These are phyloP conservation scores for Phaethornis superciliosus DNA, from an alignment of 2,113 vertebrate genomes.

Conservation along the genomic window DNA sequence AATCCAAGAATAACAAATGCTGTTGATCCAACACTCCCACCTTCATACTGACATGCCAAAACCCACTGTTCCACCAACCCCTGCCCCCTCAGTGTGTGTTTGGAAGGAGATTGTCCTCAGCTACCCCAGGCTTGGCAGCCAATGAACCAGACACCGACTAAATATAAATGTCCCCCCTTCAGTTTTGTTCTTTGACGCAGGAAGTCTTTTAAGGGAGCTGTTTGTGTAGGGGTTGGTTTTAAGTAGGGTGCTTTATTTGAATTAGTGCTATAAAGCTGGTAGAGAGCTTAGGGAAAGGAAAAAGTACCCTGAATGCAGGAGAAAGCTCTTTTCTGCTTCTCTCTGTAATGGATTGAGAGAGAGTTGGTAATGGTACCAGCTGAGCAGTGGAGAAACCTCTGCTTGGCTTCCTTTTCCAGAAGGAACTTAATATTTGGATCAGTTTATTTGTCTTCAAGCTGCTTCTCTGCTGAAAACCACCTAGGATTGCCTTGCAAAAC, in stretches of 20 bases:
- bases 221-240: neutral
- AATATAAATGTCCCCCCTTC: neutral
- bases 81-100: neutral
- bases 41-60: fast-evolving
- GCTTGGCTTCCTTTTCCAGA: neutral
- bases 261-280: fast-evolving
- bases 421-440: fast-evolving
- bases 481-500: fast-evolving
- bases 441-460: neutral
- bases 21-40: fast-evolving
- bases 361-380: fast-evolving
- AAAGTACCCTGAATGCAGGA: neutral
- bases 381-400: neutral
- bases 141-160: neutral
- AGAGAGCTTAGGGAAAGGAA: neutral
- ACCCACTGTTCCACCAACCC: fast-evolving
- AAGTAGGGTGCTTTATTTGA: neutral
- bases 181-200: fast-evolving
- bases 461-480: neutral
- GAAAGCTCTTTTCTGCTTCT: neutral
- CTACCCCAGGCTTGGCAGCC: neutral
- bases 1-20: neutral
- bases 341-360: too few species aligned
- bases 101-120: neutral
- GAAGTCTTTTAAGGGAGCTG: neutral